Percentiles rank a stretch among this genome's conserved stretches.
These are phyloP conservation scores for Laticauda colubrina DNA, from an alignment of 2,113 vertebrate species.

Conservation along the genomic window DNA sequence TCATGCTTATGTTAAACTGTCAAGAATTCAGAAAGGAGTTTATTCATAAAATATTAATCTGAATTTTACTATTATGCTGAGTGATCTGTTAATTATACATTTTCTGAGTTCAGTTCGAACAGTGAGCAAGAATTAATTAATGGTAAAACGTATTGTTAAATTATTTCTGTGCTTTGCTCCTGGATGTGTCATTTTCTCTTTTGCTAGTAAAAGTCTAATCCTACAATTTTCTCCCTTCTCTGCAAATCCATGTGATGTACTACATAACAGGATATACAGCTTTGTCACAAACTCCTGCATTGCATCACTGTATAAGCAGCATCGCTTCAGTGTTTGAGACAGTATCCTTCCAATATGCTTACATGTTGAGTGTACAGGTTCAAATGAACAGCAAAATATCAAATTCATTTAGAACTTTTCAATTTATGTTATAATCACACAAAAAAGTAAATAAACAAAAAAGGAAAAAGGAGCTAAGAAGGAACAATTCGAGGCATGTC, in stretches of 20 bases:
- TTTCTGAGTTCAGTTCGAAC: constrained; percentile 44
- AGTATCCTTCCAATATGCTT: background rate
- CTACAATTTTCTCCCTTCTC: background rate
- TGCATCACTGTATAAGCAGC: background rate
- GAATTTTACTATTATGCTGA: background rate
- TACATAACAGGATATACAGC: background rate
- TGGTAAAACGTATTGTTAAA: background rate
- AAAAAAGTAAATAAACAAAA: constrained; percentile 44
- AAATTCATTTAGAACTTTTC: constrained; percentile 62
- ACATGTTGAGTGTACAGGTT: constrained; percentile 36
- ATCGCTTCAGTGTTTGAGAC: background rate
- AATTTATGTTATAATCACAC: constrained; percentile 50
- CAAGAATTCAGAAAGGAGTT: background rate
- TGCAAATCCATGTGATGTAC: background rate
- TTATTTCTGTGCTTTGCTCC: constrained; percentile 31
- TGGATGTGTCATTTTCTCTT: constrained; percentile 51
- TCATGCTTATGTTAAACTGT: background rate
- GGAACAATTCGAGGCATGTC: constrained; percentile 81
- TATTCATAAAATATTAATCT: background rate
- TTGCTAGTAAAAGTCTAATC: constrained; percentile 40
- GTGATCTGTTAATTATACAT: constrained; percentile 28
- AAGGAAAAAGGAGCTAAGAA: constrained; percentile 73
- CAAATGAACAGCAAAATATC: constrained; percentile 60
- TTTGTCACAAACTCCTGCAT: background rate
- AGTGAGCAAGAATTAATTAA: constrained; percentile 10